Percentiles rank a stretch among this genome's conserved stretches.
These are phyloP conservation scores for Nesospiza acunhae DNA, from an alignment of 2,113 vertebrate genomes.

Conservation along the genomic window DNA sequence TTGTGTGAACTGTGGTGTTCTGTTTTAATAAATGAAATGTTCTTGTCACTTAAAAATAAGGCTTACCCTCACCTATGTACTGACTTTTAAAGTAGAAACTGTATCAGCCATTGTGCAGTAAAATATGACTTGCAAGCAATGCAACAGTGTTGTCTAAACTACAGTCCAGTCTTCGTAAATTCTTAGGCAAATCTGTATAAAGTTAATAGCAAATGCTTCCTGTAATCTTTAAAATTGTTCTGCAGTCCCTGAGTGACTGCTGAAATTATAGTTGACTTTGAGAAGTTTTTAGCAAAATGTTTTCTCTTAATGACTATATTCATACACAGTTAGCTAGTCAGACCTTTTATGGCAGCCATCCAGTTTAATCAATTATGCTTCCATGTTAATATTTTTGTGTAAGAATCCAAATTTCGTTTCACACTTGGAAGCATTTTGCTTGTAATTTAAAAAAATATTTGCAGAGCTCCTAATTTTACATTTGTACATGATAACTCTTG, in stretches of 20 bases:
- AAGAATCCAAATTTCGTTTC: not conserved
- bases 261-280: not conserved
- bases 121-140: not conserved
- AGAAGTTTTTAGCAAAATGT: constrained; percentile 10
- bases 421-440: not conserved
- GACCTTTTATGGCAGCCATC: not conserved
- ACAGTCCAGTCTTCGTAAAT: not conserved
- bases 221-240: constrained; percentile 21
- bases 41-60: not conserved
- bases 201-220: not conserved
- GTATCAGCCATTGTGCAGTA: not conserved
- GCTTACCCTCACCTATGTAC: too few relatives aligned
- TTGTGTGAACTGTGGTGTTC: not conserved
- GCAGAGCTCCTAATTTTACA: not conserved
- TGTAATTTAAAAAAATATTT: not conserved
- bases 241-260: not conserved
- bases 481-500: not conserved
- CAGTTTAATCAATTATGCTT: not conserved
- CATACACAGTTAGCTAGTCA: not conserved
- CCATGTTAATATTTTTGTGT: not conserved
- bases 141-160: constrained; percentile 1
- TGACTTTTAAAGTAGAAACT: too few relatives aligned
- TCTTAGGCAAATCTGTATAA: constrained; percentile 1
- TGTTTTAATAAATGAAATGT: not conserved
- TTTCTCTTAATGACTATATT: not conserved